Evolutionary conservation across 2,113 vertebrate species (phyloP).

Genomic region (Hystrix cristata): DNA sequence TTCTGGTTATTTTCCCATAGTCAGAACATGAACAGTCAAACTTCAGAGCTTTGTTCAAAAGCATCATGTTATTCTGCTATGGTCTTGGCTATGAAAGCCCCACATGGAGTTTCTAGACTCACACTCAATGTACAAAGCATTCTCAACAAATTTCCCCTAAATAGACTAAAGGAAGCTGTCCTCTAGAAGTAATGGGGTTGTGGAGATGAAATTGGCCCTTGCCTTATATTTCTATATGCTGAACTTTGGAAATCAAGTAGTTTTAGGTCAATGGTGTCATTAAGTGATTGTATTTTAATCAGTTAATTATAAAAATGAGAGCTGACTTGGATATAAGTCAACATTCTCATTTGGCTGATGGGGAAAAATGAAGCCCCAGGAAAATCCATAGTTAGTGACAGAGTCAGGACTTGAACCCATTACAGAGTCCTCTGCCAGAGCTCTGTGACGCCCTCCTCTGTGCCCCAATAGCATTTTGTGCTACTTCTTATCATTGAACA

Average conservation of each 20-base stretch:
- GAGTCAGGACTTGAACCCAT: not conserved
- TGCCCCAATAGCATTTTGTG: not conserved
- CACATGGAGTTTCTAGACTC: not conserved
- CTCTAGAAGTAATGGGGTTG: not conserved
- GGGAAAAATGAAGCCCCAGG: not conserved
- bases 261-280: slow-evolving; percentile 52
- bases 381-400: slow-evolving; percentile 6
- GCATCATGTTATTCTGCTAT: not conserved
- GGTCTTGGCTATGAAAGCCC: not conserved
- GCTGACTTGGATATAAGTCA: slow-evolving; percentile 49
- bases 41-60: not conserved
- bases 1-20: not conserved
- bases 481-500: not conserved
- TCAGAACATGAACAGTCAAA: not conserved
- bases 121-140: not conserved
- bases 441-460: not conserved
- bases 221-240: not conserved
- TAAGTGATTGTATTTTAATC: slow-evolving; percentile 64
- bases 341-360: slow-evolving; percentile 55
- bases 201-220: not conserved
- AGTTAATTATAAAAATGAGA: slow-evolving; percentile 65
- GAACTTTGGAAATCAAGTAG: slow-evolving; percentile 56
- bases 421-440: too few relatives aligned
- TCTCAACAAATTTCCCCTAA: not conserved
- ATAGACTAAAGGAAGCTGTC: not conserved